Evolutionary conservation across 1,140 invertebrate species (phyloP).

Genomic region (Drosophila micromelanica): DNA sequence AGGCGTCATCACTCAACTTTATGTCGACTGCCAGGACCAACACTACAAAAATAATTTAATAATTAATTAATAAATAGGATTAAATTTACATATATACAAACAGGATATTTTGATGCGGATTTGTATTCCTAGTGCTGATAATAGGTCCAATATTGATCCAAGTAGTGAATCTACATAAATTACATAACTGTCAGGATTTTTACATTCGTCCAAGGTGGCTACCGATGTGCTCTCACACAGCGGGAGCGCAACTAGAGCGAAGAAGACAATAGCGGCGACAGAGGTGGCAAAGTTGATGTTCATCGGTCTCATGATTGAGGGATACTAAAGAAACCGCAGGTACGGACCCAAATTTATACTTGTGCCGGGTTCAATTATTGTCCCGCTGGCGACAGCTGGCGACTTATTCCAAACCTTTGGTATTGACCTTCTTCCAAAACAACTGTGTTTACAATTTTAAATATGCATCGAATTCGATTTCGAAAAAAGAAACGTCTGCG

Average conservation of each 20-base stretch:
- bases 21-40: slow-evolving; percentile 83
- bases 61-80: no score
- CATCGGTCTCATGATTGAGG: slow-evolving; percentile 19
- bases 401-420: slow-evolving; percentile 1
- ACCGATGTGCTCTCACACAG: slow-evolving; percentile 41
- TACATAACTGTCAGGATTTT: no score
- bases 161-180: no score
- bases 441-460: slow-evolving; percentile 8
- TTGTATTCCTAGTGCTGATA: no score
- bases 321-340: slow-evolving; percentile 34
- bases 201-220: no score
- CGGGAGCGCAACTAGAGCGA: slow-evolving; percentile 12
- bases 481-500: slow-evolving; percentile 30
- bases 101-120: slow-evolving; percentile 89
- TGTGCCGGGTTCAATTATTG: slow-evolving; percentile 20
- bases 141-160: no score
- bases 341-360: slow-evolving; percentile 24
- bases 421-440: slow-evolving; percentile 29
- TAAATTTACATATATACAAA: no score
- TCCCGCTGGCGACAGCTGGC: slow-evolving; percentile 17
- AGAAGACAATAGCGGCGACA: slow-evolving; percentile 7
- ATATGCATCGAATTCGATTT: slow-evolving; percentile 44
- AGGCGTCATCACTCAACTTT: slow-evolving; percentile 84
- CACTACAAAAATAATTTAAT: no score
- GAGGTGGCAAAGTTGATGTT: slow-evolving; percentile 2